Conservation (phyloP, 2,113 vertebrate species). For the Erythrolamprus reginae region DNA sequence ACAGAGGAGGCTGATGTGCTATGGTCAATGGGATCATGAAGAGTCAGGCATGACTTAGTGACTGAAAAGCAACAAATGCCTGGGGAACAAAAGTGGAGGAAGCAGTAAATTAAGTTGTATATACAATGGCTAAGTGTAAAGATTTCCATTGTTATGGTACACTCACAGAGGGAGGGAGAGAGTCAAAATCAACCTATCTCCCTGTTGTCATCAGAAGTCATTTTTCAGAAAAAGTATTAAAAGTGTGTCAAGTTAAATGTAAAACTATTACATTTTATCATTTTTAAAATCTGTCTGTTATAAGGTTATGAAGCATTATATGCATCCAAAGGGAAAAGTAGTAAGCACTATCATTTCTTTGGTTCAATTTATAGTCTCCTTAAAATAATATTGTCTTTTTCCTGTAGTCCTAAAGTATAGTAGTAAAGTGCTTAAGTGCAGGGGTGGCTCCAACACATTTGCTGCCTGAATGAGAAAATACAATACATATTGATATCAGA, state of each 20-base stretch:
- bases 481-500: neutral
- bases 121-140: constrained; percentile 57
- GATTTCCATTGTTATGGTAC: constrained; percentile 61
- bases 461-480: neutral
- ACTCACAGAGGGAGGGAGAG: no score
- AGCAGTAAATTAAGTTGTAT: constrained; percentile 65
- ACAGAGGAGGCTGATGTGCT: neutral
- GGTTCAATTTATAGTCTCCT: neutral
- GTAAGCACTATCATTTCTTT: neutral
- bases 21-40: neutral
- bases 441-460: neutral
- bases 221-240: constrained; percentile 50
- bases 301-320: neutral
- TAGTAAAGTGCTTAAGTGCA: neutral
- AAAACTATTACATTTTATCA: constrained; percentile 30
- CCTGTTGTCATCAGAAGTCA: constrained; percentile 65
- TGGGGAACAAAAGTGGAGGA: constrained; percentile 33
- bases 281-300: constrained; percentile 7
- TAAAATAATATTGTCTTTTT: neutral
- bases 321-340: constrained; percentile 1
- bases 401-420: neutral
- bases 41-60: neutral
- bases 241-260: constrained; percentile 45
- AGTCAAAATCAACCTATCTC: constrained; percentile 72
- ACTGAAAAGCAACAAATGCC: constrained; percentile 10